Conservation (phyloP, 2,797 vertebrate genomes). For the Varecia variegata region DNA sequence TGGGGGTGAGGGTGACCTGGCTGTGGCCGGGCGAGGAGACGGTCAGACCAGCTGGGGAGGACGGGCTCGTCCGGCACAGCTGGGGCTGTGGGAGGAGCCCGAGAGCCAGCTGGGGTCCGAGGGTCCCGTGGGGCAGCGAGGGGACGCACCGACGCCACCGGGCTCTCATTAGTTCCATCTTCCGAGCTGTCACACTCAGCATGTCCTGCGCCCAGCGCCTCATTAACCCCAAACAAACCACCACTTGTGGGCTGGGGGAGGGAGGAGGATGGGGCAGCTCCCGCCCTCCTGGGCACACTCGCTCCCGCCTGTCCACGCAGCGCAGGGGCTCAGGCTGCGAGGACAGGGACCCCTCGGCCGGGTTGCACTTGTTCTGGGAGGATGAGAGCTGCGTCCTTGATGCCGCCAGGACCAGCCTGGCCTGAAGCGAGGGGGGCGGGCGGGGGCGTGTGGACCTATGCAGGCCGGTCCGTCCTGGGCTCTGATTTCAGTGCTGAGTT, state of each 20-base stretch:
- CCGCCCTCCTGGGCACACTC: neutral
- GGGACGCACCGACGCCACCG: neutral
- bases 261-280: neutral
- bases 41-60: neutral
- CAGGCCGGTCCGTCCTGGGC: fast-evolving
- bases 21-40: fast-evolving
- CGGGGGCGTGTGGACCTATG: fast-evolving
- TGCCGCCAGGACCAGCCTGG: neutral
- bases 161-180: neutral
- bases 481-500: no score
- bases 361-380: neutral
- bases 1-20: neutral
- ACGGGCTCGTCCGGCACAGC: neutral
- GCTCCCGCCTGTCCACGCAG: neutral
- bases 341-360: fast-evolving
- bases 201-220: neutral
- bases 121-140: neutral
- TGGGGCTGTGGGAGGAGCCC: neutral
- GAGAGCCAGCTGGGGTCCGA: neutral
- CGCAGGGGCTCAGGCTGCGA: neutral
- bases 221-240: neutral
- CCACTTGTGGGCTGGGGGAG: neutral
- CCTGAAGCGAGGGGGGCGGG: neutral
- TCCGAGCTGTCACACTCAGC: neutral
- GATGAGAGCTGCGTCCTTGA: neutral